A percentile compares a stretch with the other conserved stretches of the same genome.
Evolutionary conservation across 2,888 invertebrate species (phyloP).

Genomic region (Agrotis ipsilon): DNA sequence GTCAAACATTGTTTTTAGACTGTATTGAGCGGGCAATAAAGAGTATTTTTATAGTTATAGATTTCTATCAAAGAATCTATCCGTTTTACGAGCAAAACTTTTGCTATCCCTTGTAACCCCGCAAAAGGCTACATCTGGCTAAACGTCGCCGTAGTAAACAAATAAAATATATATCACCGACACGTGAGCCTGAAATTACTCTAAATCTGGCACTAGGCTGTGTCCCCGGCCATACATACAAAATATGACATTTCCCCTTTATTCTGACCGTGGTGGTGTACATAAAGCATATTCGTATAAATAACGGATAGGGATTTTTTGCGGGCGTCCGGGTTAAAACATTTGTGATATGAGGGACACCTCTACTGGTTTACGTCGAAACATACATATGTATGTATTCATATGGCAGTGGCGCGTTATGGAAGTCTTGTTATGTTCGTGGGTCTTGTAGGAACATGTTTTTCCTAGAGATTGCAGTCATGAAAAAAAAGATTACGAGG

Average conservation of each 20-base stretch:
- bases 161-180: slow-evolving; percentile 55
- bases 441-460: slow-evolving; percentile 40
- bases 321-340: slow-evolving; percentile 50
- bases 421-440: slow-evolving; percentile 39
- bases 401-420: slow-evolving; percentile 47
- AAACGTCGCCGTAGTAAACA: slow-evolving; percentile 49
- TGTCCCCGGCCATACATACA: slow-evolving; percentile 51
- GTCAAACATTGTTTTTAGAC: background rate
- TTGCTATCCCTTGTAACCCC: slow-evolving; percentile 19
- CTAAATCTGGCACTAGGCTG: slow-evolving; percentile 48
- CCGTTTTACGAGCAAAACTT: slow-evolving; percentile 28
- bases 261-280: slow-evolving; percentile 57
- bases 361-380: slow-evolving; percentile 46
- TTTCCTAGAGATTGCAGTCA: slow-evolving; percentile 49
- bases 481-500: slow-evolving; percentile 51
- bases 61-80: background rate
- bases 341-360: slow-evolving; percentile 56
- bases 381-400: slow-evolving; percentile 57
- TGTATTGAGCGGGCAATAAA: background rate
- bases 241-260: slow-evolving; percentile 60
- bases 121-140: slow-evolving; percentile 35
- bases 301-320: slow-evolving; percentile 59
- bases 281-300: slow-evolving; percentile 54
- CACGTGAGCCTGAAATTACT: slow-evolving; percentile 52
- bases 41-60: slow-evolving; percentile 3